Base-by-base conservation (phyloP, 53 echinoderm and acorn worm genomes). In the Paelopatides confundens region DNA sequence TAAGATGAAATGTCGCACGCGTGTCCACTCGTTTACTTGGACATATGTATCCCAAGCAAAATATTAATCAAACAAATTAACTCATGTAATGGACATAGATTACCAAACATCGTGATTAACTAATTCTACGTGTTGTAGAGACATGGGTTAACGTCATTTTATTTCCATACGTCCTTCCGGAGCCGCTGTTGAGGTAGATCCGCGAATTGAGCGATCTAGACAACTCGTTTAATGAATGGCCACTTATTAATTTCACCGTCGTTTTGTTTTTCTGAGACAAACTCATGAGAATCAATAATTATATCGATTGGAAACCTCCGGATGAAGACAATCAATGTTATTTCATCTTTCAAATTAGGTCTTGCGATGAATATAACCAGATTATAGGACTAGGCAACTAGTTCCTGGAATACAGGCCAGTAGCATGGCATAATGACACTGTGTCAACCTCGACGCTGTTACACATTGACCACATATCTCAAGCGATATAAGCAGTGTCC, bases 281-380 rank as follows among this genome's bases (percentile, higher is more conserved):
- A 39, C 74, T 43, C 74, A 74, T 28, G 39, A 39, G 27, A 74
- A 39, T 40, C 38, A 74, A 39, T 39, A 46, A 23, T 10, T 28
- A 18, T 26, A 74, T 74, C 74, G 74, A 74, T 74, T 36, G 35
- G 3, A 74, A 74, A 74, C 74, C 39, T 74, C 17, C 6, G n/a
- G n/a, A 2, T 58, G 58, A 18, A 26, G 58, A 58, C 21, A 18
- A 74, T 5, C 40, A 23, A 39, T 27, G 38, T 74, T 21, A 27
- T 46, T 27, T 46, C 74, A 74, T 74, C 39, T 27, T 24, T 74
- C 74, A n/a, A 74, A 74, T 74, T 74, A 74, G 26, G 58, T 6
- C 58, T 58, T 6, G 24, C 58, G 58, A 58, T 58, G 24, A 12
- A 9, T 14, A 48, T 48, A 48, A 48, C 9, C 48, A 2, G 48